Percentiles rank a stretch among this genome's conserved stretches.
phyloP scores from a whole-genome alignment of 1,140 invertebrate genomes.

The Drosophila erecta region DNA sequence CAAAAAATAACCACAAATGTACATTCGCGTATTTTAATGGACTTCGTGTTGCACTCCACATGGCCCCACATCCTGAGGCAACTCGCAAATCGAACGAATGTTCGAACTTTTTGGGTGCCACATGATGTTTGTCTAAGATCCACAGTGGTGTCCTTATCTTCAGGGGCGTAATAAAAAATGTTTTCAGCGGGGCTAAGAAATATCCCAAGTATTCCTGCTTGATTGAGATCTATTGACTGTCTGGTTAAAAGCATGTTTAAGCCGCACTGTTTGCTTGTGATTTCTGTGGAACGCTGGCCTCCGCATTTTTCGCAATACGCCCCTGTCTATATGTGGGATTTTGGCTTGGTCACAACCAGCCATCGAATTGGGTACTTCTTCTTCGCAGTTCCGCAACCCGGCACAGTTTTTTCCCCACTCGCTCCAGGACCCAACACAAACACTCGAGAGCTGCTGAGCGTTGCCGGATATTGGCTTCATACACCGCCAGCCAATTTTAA shows the following conservation, averaged over 20 bases:
- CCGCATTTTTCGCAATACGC: background rate
- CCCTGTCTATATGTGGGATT: background rate
- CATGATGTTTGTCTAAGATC: constrained; percentile 77
- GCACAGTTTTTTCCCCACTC: constrained; percentile 13
- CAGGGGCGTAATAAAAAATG: background rate
- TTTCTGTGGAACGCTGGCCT: no score
- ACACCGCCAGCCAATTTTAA: constrained; percentile 81
- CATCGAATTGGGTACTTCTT: background rate
- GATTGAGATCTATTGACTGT: background rate
- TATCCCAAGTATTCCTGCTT: background rate
- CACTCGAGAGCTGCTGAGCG: constrained; percentile 48
- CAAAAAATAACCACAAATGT: constrained; percentile 39
- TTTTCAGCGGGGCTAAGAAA: background rate
- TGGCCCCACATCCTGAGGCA: background rate
- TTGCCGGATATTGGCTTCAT: constrained; percentile 80
- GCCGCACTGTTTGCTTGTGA: no score
- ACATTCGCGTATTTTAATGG: constrained; percentile 69
- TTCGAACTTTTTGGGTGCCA: constrained; percentile 55
- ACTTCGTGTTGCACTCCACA: no score
- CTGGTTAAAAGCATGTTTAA: background rate
- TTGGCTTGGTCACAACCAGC: background rate
- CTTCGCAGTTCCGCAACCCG: constrained; percentile 2
- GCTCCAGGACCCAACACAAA: constrained; percentile 38
- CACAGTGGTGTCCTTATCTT: constrained; percentile 49
- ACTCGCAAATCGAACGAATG: constrained; percentile 45